Base-by-base conservation (phyloP, 2,113 vertebrate species). In the Tamias sibiricus region DNA sequence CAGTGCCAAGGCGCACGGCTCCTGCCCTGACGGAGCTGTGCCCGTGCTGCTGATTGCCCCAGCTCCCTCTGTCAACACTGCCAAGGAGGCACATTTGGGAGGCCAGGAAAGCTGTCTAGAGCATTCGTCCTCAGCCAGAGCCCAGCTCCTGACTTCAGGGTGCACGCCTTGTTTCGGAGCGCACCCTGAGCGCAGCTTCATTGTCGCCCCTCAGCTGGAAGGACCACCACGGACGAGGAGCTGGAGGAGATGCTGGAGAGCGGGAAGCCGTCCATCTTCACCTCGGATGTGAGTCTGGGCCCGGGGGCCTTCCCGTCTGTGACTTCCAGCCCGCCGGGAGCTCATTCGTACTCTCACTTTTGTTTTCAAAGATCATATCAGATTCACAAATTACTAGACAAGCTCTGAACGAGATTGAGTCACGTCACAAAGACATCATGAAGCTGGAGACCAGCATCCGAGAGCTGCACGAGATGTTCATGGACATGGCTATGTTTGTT, bases 211-310 rank as follows among this genome's bases (percentile, higher is more conserved):
- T 72, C 92, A 99, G 99, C 99, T 98, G 99, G 99, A 86, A 99
- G 98, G 98, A 98, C 98, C 64, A 99, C 99, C 84, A 99, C 99
- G 0, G 99, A 99, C 4, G 99, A 99, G 17, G 99, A 99, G 90
- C 98, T 99, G 88, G 99, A 99, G 94, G 99, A 99, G 54, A 99
- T 99, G 99, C 96, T 99, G 95, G 99, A 99, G 97, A 99, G 99
- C 32, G 99, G 99, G 84, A 99, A 99, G 95, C 99, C 99, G 3
- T 99, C 99, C 3, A 99, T 99, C 94, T 99, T 99, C 98, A 99
- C 99, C 42, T 99, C 99, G 0, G 99, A 99, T 83, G 99, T 99
- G 98, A 96, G 74, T 66, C 40, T 1, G 35, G 0, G n/a, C n/a
- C n/a, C n/a, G 11, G 3, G 30, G 77, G 42, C 28, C 6, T 12